Conservation (phyloP, 2,888 invertebrate genomes). For the Watsonalla cultraria region DNA sequence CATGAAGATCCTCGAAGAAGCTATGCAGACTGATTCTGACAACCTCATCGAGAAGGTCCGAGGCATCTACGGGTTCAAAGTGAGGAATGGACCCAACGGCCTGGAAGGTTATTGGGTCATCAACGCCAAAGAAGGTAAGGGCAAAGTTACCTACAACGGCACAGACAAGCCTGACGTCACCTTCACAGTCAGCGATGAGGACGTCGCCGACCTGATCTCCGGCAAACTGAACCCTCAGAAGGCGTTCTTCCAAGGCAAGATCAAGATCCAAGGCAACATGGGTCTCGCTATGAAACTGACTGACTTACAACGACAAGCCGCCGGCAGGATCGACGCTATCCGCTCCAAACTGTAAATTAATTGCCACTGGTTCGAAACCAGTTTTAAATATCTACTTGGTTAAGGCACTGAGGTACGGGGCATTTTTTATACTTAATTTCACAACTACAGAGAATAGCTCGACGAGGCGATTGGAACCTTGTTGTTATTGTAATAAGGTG, state of each 20-base stretch:
- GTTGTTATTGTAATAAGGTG: not conserved
- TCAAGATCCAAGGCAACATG: conserved; percentile 98
- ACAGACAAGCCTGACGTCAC: conserved; percentile 93
- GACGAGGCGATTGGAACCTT: not conserved
- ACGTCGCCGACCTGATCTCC: conserved; percentile 91
- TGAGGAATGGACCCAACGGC: conserved; percentile 88
- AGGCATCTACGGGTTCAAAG: conserved; percentile 93
- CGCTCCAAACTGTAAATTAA: conserved; percentile 84
- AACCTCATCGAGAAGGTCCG: conserved; percentile 90
- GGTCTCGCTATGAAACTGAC: conserved; percentile 96
- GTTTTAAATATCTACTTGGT: conserved; percentile 34
- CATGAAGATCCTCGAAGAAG: conserved; percentile 88
- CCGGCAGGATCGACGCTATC: conserved; percentile 84
- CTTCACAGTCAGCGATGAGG: conserved; percentile 92
- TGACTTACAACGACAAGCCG: conserved; percentile 87
- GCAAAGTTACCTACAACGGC: conserved; percentile 89
- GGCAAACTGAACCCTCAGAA: conserved; percentile 97
- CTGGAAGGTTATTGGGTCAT: conserved; percentile 94
- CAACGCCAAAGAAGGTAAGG: conserved; percentile 93
- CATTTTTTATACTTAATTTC: conserved; percentile 33
- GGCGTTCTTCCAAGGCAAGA: conserved; percentile 97
- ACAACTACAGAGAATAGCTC: not conserved
- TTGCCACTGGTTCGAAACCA: conserved; percentile 12
- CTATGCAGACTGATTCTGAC: conserved; percentile 89
- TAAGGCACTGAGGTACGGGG: conserved; percentile 46